These are phyloP conservation scores for Hemichromis elongatus DNA, from an alignment of 2,113 vertebrate species.

Conservation along the genomic window DNA sequence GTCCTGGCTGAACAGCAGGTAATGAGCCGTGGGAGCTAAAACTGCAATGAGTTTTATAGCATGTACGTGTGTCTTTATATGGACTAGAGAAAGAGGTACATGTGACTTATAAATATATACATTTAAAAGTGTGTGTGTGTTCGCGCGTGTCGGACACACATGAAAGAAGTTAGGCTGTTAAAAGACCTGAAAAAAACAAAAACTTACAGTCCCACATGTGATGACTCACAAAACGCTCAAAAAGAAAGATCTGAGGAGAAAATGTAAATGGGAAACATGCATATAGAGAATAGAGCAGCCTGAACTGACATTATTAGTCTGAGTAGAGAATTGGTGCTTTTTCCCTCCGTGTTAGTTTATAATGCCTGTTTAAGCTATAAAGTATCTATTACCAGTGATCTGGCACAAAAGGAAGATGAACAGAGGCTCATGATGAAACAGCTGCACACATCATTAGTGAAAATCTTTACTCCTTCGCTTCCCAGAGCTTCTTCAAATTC, in stretches of 20 bases:
- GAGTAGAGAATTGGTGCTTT: neutral
- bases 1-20: constrained; percentile 27
- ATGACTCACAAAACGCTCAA: neutral
- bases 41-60: neutral
- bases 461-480: neutral
- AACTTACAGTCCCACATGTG: neutral
- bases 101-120: neutral
- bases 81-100: neutral
- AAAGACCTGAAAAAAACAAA: neutral
- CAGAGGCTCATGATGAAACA: neutral
- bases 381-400: neutral
- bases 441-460: neutral
- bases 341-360: neutral
- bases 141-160: too few species aligned
- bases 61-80: neutral
- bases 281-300: neutral
- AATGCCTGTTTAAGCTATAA: neutral
- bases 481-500: neutral
- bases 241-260: neutral
- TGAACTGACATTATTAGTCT: neutral
- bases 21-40: constrained; percentile 1
- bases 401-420: neutral
- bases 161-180: neutral
- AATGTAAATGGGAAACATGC: neutral
- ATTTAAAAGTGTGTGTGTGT: neutral